phyloP scores from a whole-genome alignment of 2,797 vertebrate genomes.

The Ataeniobius toweri region DNA sequence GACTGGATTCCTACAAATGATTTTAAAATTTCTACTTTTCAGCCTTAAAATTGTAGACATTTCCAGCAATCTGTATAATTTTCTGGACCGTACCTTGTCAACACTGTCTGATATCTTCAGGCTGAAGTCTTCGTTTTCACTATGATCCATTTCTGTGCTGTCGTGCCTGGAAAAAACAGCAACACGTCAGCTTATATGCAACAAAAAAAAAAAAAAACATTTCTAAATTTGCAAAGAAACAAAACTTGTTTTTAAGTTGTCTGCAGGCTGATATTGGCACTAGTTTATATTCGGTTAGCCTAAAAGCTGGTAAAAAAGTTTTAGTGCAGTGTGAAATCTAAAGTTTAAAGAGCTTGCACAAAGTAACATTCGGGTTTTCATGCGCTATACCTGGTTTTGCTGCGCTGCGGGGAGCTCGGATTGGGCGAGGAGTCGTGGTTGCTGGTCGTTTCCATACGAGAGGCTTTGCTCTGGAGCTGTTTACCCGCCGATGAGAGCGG shows the following conservation, averaged over 20 bases:
- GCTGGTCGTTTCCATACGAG: conserved; percentile 97
- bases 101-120: conserved; percentile 91
- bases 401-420: conserved; percentile 93
- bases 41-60: background rate
- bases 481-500: conserved; percentile 96
- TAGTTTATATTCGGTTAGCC: background rate
- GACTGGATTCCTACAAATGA: background rate
- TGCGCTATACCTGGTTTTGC: conserved; percentile 81
- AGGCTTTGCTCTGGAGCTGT: conserved; percentile 93
- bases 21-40: background rate
- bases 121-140: conserved; percentile 96
- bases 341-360: background rate
- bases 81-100: conserved; percentile 74
- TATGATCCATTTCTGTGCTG: conserved; percentile 92
- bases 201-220: background rate
- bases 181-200: background rate
- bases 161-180: conserved; percentile 79
- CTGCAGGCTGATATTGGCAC: background rate
- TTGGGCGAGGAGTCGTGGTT: conserved; percentile 96
- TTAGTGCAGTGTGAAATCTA: background rate
- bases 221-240: background rate
- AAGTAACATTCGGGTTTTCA: background rate
- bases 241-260: too few species aligned
- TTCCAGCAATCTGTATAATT: background rate
- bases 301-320: background rate